Percentiles rank a stretch among this genome's conserved stretches.
Conservation (phyloP, 2,113 vertebrate genomes). For the Gallinago jamesoni region DNA sequence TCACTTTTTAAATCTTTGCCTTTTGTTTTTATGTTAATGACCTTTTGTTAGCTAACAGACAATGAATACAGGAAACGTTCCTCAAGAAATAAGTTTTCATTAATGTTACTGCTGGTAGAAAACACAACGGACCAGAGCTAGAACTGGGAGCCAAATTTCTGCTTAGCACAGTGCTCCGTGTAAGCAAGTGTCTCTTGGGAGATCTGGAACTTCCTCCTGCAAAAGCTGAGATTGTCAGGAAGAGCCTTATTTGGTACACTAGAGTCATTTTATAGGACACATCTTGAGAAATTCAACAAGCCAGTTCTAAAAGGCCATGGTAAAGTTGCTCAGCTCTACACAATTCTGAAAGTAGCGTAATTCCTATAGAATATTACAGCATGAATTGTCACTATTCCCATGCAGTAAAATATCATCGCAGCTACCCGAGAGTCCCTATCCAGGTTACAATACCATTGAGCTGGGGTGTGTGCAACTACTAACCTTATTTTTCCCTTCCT, state of each 20-base stretch:
- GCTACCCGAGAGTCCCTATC: not conserved
- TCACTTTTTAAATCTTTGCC: not conserved
- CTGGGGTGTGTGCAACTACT: not conserved
- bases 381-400: not conserved
- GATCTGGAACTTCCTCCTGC: not conserved
- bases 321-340: not conserved
- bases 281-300: not conserved
- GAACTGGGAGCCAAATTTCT: not conserved
- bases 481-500: no score
- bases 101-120: not conserved
- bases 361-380: not conserved
- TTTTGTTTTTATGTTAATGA: constrained; percentile 17
- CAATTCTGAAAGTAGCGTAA: not conserved
- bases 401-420: not conserved
- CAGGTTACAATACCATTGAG: accelerated
- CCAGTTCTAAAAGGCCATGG: not conserved
- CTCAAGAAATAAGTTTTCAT: not conserved
- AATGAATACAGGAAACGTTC: accelerated
- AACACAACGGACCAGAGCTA: not conserved
- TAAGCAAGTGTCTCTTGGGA: not conserved
- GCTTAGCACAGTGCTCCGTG: not conserved
- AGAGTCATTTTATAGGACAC: not conserved
- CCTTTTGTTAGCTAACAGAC: not conserved
- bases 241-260: not conserved
- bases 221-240: not conserved